phyloP scores from a whole-genome alignment of 2,797 vertebrate species.

The Sebastes oblongus region DNA sequence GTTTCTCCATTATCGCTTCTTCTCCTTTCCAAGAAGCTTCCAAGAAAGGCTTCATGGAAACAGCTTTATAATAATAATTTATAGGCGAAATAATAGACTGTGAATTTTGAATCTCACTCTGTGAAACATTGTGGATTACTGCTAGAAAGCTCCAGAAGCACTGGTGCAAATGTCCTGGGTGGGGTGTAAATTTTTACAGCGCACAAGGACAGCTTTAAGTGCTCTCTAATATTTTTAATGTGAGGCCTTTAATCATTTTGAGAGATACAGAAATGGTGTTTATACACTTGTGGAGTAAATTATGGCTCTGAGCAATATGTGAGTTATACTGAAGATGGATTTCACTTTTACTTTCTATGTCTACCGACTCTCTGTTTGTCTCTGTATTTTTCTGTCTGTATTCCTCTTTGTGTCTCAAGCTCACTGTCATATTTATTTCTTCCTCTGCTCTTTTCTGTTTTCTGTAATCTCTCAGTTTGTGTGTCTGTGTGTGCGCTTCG shows the following conservation, averaged over 20 bases:
- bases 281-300: not conserved
- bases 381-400: not conserved
- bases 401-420: slow-evolving; percentile 10
- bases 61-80: not conserved
- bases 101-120: not conserved
- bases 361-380: not conserved
- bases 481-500: slow-evolving; percentile 17
- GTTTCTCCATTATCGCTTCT: not conserved
- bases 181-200: slow-evolving; percentile 6
- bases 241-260: slow-evolving; percentile 29
- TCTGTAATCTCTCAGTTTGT: slow-evolving; percentile 10
- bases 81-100: not conserved
- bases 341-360: slow-evolving; percentile 1
- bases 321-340: not conserved
- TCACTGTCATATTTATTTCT: slow-evolving; percentile 15
- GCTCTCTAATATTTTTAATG: slow-evolving; percentile 12
- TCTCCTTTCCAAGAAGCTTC: not conserved
- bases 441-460: slow-evolving; percentile 16
- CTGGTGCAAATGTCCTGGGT: not conserved
- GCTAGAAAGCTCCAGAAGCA: not conserved
- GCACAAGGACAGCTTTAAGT: slow-evolving; percentile 19
- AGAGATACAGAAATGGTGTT: slow-evolving; percentile 1
- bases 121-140: not conserved
- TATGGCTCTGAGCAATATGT: slow-evolving; percentile 14
- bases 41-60: not conserved